These are phyloP conservation scores for Halcyon malimbica DNA, from an alignment of 2,113 vertebrate genomes.

Conservation along the genomic window DNA sequence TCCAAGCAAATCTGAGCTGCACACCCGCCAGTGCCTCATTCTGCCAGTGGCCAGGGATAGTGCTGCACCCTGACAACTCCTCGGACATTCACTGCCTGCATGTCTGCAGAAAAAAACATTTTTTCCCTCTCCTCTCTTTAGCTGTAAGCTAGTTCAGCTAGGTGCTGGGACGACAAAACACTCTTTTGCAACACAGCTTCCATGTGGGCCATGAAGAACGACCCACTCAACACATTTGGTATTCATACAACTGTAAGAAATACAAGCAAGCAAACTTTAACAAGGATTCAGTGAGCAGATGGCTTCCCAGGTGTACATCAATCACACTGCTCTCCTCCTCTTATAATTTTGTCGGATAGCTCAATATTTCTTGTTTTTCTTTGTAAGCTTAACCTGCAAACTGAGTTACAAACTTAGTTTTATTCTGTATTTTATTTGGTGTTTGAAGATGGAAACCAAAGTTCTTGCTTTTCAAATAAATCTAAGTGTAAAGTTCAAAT, in stretches of 20 bases:
- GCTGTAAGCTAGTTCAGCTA: neutral
- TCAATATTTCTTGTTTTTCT: neutral
- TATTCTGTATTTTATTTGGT: neutral
- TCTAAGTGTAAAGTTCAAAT: neutral
- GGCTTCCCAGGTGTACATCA: neutral
- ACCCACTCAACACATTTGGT: neutral
- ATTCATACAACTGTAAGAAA: neutral
- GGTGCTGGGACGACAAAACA: neutral
- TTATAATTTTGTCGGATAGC: neutral
- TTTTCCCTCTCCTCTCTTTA: neutral
- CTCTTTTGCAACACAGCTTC: neutral
- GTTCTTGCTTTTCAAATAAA: neutral
- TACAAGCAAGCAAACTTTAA: neutral
- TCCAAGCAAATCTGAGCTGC: neutral
- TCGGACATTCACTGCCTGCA: neutral
- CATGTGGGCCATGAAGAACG: neutral
- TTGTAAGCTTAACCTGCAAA: neutral
- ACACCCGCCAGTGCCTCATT: neutral
- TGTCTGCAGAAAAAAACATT: neutral
- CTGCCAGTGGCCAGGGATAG: neutral
- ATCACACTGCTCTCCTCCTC: neutral
- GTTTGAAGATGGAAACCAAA: neutral
- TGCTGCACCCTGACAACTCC: rapidly evolving
- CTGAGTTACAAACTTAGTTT: neutral
- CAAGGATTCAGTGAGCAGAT: neutral